Percentiles rank a stretch among this genome's conserved stretches.
Conservation (phyloP, 2,797 vertebrate genomes). For the Pristis pectinata region DNA sequence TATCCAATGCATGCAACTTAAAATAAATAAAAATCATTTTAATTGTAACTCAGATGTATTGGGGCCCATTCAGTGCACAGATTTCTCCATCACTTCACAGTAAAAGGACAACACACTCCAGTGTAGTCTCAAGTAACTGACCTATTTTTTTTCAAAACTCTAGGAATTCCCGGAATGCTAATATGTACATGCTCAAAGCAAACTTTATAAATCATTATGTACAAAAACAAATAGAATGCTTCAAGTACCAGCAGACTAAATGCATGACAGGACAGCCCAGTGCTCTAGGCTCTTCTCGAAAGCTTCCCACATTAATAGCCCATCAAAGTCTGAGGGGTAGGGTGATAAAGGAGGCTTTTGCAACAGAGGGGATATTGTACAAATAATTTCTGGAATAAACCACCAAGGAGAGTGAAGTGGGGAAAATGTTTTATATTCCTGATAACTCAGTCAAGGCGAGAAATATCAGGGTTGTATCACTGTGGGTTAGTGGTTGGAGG, state of each 20-base stretch:
- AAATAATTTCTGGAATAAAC: background rate
- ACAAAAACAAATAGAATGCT: background rate
- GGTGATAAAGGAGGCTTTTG: background rate
- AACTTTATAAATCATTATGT: constrained; percentile 3
- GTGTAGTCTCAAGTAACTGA: background rate
- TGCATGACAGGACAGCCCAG: background rate
- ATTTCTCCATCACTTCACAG: background rate
- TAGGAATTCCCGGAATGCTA: constrained; percentile 10
- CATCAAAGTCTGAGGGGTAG: background rate
- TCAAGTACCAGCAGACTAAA: background rate
- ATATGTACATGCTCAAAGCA: background rate
- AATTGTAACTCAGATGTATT: background rate
- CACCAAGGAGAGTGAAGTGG: background rate
- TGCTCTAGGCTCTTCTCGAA: background rate
- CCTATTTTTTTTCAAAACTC: background rate
- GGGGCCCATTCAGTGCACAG: background rate
- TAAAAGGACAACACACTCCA: background rate
- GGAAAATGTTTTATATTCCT: no score
- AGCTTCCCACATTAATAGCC: background rate
- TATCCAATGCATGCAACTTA: background rate
- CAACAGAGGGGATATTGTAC: no score
- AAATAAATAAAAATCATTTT: background rate
- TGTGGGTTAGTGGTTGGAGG: no score
- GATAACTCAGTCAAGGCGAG: no score
- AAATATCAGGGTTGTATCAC: no score